Base-by-base conservation (phyloP, 2,113 vertebrate species). In the Phaetusa simplex region DNA sequence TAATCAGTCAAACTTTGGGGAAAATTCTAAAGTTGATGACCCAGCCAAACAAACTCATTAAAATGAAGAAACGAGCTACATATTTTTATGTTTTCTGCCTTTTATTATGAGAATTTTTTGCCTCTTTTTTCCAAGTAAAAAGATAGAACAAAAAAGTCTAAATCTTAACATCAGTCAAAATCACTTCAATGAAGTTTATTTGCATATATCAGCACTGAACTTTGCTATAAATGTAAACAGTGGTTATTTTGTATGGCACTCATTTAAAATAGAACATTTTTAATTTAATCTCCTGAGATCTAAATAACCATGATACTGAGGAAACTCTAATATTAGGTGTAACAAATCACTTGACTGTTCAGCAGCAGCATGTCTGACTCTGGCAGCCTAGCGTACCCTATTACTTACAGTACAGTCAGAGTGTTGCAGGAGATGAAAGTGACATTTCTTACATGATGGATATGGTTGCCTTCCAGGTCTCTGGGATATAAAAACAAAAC, bases 321-420 rank as follows among this genome's bases (percentile, higher is more conserved):
- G 30, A 78, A 95, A 71, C 6, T 74, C 93, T 67, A 77, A 29
- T 29, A 36, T 78, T 55, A 73, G 38, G 84, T 91, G 14, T 40
- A 76, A 36, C 38, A 42, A 26, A 82, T 58, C 55, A 53, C 11
- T 67, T 88, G 89, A 43, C 50, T 73, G 26, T 30, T 88, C 34
- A 90, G 72, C 30, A 61, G 22, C 49, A 73, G 38, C 65, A 43
- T n/a, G 13, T 70, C 84, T 90, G 34, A 56, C 55, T 85, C 69
- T 20, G 45, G 14, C 86, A 89, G 50, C 43, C 74, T 52, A 64
- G 43, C 30, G 18, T 49, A 88, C 69, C 86, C 52, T 55, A 15
- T 96, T 98, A 99, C 99, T 99, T 98, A 99, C 99, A 99, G 98
- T 82, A 99, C 99, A 80, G 99, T 99, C 97, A 99, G 97, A 97